These are phyloP conservation scores for Globodera rostochiensis DNA, from an alignment of 1,140 invertebrate genomes.

Conservation along the genomic window DNA sequence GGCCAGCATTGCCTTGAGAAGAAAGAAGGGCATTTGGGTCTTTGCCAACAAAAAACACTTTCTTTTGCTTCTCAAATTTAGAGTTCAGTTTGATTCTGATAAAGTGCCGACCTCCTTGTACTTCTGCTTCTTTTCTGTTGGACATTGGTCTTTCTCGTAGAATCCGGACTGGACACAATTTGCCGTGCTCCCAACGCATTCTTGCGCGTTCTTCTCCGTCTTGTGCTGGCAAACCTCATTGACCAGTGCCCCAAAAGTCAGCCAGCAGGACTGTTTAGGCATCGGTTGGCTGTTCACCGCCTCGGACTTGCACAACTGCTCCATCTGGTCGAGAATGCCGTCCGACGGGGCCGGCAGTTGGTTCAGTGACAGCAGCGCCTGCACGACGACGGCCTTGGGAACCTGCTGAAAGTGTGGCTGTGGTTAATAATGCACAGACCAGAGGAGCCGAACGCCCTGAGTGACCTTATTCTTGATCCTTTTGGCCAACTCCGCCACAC, in stretches of 20 bases:
- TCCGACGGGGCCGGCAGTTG: slow-evolving; percentile 47
- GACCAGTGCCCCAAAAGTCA: slow-evolving; percentile 45
- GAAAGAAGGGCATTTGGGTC: neutral
- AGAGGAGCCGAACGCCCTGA: neutral
- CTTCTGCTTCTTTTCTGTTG: slow-evolving; percentile 43
- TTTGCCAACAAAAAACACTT: no score
- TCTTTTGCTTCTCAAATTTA: no score
- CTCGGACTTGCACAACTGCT: slow-evolving; percentile 42
- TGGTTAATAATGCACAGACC: neutral
- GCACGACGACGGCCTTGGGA: slow-evolving; percentile 30
- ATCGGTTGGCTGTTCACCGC: slow-evolving; percentile 12
- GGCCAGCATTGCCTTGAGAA: slow-evolving; percentile 35
- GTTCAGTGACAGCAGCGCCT: slow-evolving; percentile 30
- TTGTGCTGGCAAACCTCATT: slow-evolving; percentile 41
- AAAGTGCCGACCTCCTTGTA: slow-evolving; percentile 35
- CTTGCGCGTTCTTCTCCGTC: slow-evolving; percentile 33
- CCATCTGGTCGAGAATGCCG: slow-evolving; percentile 17
- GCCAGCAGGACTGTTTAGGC: slow-evolving; percentile 44
- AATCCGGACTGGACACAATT: slow-evolving; percentile 26
- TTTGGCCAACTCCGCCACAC: slow-evolving; percentile 38
- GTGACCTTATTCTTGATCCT: slow-evolving; percentile 31
- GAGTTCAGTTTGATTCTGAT: no score
- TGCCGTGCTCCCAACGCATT: slow-evolving; percentile 11
- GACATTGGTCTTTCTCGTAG: slow-evolving; percentile 37
- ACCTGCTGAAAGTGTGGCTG: slow-evolving; percentile 14